These are phyloP conservation scores for Ispidina lecontei DNA, from an alignment of 2,797 vertebrate genomes.

Conservation along the genomic window DNA sequence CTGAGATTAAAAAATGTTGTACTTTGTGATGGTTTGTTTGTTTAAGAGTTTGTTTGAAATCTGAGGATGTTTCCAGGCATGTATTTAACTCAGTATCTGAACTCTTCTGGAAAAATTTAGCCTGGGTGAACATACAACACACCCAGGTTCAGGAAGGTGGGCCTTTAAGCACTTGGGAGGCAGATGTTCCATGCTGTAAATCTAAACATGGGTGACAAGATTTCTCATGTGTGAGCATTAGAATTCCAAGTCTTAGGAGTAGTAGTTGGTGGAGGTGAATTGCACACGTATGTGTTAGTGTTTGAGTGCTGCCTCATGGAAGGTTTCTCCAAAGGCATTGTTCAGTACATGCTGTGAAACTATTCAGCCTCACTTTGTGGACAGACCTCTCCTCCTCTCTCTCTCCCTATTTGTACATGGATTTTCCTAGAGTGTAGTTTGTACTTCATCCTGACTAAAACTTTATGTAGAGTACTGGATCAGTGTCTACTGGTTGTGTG, in stretches of 20 bases:
- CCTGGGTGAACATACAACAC: neutral
- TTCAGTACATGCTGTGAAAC: neutral
- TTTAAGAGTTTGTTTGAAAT: neutral
- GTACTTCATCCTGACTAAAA: neutral
- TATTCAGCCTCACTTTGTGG: neutral
- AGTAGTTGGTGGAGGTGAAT: neutral
- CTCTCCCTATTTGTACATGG: neutral
- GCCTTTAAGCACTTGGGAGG: neutral
- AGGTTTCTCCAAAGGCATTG: neutral
- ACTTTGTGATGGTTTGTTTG: neutral
- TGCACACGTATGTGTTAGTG: neutral
- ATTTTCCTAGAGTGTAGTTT: neutral
- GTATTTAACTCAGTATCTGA: neutral
- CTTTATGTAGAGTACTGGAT: neutral
- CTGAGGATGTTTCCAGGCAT: neutral
- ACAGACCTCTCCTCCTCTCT: neutral
- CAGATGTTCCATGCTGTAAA: neutral
- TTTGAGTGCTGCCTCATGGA: neutral
- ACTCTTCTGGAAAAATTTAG: neutral
- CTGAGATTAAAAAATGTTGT: neutral
- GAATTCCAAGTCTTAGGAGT: neutral
- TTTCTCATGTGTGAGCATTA: conserved; percentile 1
- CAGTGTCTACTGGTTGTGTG: neutral
- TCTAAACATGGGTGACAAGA: neutral
- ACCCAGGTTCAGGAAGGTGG: neutral